Percentiles rank a stretch among this genome's conserved stretches.
phyloP scores from a whole-genome alignment of 2,888 invertebrate genomes.

The Bellardia bayeri region DNA sequence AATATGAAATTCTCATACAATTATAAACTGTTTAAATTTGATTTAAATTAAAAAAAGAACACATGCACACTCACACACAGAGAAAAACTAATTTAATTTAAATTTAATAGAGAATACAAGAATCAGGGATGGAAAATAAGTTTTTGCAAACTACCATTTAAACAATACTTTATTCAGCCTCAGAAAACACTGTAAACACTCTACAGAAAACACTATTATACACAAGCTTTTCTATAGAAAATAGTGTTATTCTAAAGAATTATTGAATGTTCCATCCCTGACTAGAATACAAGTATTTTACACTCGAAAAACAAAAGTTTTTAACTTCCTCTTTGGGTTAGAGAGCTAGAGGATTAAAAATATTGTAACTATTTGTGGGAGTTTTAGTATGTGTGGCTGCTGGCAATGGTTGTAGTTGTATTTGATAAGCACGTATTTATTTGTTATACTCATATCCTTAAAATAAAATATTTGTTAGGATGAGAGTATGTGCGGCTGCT shows the following conservation, averaged over 20 bases:
- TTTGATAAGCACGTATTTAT: conserved; percentile 73
- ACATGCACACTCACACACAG: background rate
- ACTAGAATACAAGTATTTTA: background rate
- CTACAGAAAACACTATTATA: too few species aligned
- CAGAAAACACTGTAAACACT: too few species aligned
- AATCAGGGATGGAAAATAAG: too few species aligned
- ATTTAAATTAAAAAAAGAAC: conserved; percentile 55
- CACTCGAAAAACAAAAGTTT: conserved; percentile 46
- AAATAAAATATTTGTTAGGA: conserved; percentile 52
- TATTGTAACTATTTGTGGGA: background rate
- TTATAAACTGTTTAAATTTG: conserved; percentile 57
- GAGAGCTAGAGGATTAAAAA: conserved; percentile 31
- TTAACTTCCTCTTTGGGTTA: background rate
- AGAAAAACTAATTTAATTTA: conserved; percentile 65
- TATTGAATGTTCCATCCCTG: too few species aligned
- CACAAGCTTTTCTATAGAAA: too few species aligned
- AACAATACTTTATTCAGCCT: too few species aligned
- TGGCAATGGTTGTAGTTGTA: conserved; percentile 31
- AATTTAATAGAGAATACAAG: conserved; percentile 60
- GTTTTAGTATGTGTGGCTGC: conserved; percentile 22
- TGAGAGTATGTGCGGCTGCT: background rate
- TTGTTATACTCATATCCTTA: conserved; percentile 67
- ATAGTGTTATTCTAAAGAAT: too few species aligned
- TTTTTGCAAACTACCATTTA: too few species aligned
- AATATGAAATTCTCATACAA: conserved; percentile 48